These are phyloP conservation scores for Bubo scandiacus DNA, from an alignment of 2,113 vertebrate genomes.

Conservation along the genomic window DNA sequence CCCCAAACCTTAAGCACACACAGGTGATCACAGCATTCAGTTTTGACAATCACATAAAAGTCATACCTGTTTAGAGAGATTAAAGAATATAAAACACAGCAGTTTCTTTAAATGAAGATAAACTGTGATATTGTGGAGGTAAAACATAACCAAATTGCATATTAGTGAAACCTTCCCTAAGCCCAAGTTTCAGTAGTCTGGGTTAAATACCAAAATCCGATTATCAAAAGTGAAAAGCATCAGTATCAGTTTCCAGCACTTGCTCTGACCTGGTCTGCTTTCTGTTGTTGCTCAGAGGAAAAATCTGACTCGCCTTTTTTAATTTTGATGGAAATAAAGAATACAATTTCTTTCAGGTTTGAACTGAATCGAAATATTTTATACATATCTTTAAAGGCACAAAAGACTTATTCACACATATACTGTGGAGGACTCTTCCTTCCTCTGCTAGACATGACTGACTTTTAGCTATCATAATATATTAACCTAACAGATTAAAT, in stretches of 20 bases:
- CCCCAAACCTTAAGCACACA: slow-evolving; percentile 54
- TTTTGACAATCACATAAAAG: neutral
- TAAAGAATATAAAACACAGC: neutral
- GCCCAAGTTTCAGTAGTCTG: neutral
- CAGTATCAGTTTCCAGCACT: slow-evolving; percentile 52
- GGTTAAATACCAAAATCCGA: neutral
- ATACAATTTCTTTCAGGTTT: slow-evolving; percentile 71
- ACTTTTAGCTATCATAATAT: slow-evolving; percentile 81
- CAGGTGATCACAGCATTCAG: slow-evolving; percentile 5
- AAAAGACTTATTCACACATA: slow-evolving; percentile 75
- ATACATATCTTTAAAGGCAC: slow-evolving; percentile 83
- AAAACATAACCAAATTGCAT: neutral
- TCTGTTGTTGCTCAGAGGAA: slow-evolving; percentile 53
- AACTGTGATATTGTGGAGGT: neutral
- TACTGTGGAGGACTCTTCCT: slow-evolving; percentile 69
- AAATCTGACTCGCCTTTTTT: slow-evolving; percentile 41
- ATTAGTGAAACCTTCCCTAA: neutral
- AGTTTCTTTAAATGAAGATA: neutral
- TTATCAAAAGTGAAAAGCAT: slow-evolving; percentile 45
- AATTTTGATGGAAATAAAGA: slow-evolving; percentile 66
- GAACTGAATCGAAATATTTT: slow-evolving; percentile 74
- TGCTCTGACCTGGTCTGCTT: slow-evolving; percentile 59
- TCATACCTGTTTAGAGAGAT: neutral
- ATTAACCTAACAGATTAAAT: slow-evolving; percentile 83
- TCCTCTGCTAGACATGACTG: slow-evolving; percentile 77